Base-by-base conservation (phyloP, 2,113 vertebrate species). In the Charadrius vociferus region DNA sequence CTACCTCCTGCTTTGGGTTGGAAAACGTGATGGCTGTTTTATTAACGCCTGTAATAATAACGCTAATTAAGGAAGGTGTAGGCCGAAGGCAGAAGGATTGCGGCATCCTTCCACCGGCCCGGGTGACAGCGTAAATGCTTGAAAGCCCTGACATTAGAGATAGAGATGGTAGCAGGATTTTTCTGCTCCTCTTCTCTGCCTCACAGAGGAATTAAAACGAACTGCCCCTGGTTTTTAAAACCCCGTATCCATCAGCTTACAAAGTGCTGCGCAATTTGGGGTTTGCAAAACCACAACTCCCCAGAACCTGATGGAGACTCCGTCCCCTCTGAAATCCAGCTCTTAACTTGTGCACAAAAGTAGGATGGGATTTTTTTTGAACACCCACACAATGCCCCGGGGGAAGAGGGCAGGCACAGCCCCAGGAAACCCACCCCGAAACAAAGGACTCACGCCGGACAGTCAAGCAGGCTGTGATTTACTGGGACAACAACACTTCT, bases 381-480 rank as follows among this genome's bases (percentile, higher is more conserved):
- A n/a, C 18, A 56, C 45, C 13, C 45, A 63, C 6, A 6, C 9
- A 16, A 18, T 43, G 41, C 11, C 41, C 58, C 18, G 0, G 1
- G 50, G 39, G 41, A 88, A 85, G 43, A 18, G 10, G 18, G 27
- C 18, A 53, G 62, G 29, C 34, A 24, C 39, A 71, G n/a, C 14
- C 20, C 26, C 24, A 34, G 45, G 37, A 61, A 80, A 19, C 32
- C 32, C 34, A 15, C 32, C 30, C 50, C 12, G 2, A 73, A 70
- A 61, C 5, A 81, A 21, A 75, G n/a, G 37, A 78, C 23, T 56
- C 30, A 12, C 6, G 4, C 9, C 0, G 8, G 62, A 26, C 71
- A 47, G 18, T 53, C 12, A 88, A 96, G 91, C 88, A 88, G 79
- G 59, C 61, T 74, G 65, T 24, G 67, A 39, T 97, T 97, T 96